Base-by-base conservation (phyloP, 2,113 vertebrate genomes). In the Apaloderma vittatum region DNA sequence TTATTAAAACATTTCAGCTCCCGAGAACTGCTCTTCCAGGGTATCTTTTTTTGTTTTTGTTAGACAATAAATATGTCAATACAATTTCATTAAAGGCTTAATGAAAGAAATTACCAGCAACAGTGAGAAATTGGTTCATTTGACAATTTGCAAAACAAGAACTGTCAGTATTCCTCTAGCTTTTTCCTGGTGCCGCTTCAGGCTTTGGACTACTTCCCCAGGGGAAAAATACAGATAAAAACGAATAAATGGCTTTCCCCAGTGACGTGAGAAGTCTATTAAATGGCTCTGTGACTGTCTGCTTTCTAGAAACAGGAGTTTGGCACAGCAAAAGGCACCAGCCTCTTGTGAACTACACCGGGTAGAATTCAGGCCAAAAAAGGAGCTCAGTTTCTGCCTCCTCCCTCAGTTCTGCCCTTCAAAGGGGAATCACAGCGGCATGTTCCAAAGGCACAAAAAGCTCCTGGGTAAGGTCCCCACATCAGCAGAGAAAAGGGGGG, bases 1-100 rank as follows among this genome's bases (percentile, higher is more conserved):
- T 82, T 93, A 93, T 79, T 89, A 78, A 93, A 96, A 86, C 15
- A 81, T 87, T 86, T 91, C 83, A 67, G 52, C 48, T 78, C 62
- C 73, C 68, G 52, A 91, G 93, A 93, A 85, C 48, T 87, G 68
- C 48, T 91, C 84, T 93, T 78, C 49, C 73, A 72, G 34, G 34
- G 34, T 71, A 55, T 52, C 20, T 81, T 51, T 61, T 45, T 94
- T 46, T 62, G 55, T 67, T 93, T 83, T 86, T 75, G 86, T 90
- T 94, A 63, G 70, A 57, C 37, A 61, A 92, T 78, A 94, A 94
- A 91, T 93, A 92, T 36, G 48, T 86, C 94, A 91, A 81, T 78
- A 91, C n/a, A 75, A 75, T 93, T 88, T 87, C 83, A 94, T 90
- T 93, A 97, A 83, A 91, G 54, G 21, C 40, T 59, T 75, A 92